phyloP scores from a whole-genome alignment of 2,113 vertebrate genomes.

The Hippopotamus amphibius region DNA sequence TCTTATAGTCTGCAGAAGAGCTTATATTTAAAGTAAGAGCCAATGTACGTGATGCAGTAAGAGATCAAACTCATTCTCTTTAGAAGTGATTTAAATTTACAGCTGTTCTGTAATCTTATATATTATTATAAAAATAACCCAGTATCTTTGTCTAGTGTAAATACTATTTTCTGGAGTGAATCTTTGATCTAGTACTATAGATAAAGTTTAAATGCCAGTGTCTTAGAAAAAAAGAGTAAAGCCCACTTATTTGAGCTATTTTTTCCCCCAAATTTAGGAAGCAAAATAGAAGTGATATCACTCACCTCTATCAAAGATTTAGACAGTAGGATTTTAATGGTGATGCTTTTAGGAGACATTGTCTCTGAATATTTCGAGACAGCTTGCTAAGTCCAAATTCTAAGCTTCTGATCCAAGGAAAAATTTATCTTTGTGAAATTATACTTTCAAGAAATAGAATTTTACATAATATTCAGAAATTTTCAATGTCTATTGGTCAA shows the following conservation, averaged over 20 bases:
- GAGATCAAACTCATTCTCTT: background rate
- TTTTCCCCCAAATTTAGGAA: background rate
- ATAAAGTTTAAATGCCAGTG: background rate
- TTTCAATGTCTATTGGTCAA: background rate
- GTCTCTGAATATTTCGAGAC: background rate
- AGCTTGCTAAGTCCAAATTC: background rate
- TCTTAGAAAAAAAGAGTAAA: background rate
- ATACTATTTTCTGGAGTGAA: background rate
- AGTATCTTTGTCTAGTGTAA: background rate
- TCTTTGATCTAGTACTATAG: background rate
- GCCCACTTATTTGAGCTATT: background rate
- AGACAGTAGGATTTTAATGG: background rate
- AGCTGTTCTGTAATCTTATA: background rate
- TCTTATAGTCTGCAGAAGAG: background rate
- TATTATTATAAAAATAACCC: background rate
- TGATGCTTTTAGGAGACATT: background rate
- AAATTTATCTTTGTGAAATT: background rate
- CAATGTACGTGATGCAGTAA: background rate
- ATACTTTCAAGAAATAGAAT: background rate
- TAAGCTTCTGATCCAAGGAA: background rate
- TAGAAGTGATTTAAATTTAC: conserved; percentile 6
- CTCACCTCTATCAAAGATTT: background rate
- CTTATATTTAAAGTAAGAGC: conserved; percentile 1
- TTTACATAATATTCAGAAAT: background rate
- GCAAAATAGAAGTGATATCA: background rate